phyloP scores from a whole-genome alignment of 1,140 invertebrate species.

The Drosophila kanapiae region DNA sequence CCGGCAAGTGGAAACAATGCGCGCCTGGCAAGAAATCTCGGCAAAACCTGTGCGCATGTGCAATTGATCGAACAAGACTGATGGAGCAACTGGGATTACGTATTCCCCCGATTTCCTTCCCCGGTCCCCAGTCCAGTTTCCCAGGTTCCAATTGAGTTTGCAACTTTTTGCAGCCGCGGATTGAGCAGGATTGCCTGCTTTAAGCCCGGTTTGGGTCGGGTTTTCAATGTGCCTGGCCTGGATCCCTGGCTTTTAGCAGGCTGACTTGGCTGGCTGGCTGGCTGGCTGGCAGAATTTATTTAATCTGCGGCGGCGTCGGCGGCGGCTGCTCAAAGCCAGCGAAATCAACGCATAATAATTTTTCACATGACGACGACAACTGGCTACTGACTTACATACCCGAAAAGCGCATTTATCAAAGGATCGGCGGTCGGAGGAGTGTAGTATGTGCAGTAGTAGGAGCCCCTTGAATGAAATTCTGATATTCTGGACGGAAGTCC shows the following conservation, averaged over 20 bases:
- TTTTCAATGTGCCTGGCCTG: constrained; percentile 8
- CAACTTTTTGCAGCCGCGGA: constrained; percentile 72
- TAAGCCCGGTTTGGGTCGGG: constrained; percentile 19
- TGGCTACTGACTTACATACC: constrained; percentile 83
- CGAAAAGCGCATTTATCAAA: constrained; percentile 83
- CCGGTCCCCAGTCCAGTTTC: constrained; percentile 11
- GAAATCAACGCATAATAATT: constrained; percentile 78
- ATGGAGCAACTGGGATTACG: constrained; percentile 84
- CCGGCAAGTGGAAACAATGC: constrained; percentile 67
- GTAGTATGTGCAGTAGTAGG: background rate
- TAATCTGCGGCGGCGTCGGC: constrained; percentile 81
- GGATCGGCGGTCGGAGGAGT: constrained; percentile 16
- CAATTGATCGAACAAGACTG: constrained; percentile 85
- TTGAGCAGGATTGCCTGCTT: constrained; percentile 50
- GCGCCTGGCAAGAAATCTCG: constrained; percentile 32
- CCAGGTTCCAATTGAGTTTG: constrained; percentile 80
- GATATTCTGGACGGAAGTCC: constrained; percentile 50
- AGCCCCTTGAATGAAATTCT: constrained; percentile 65
- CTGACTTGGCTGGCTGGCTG: constrained; percentile 29
- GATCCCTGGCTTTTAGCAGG: constrained; percentile 20
- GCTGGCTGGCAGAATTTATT: constrained; percentile 78
- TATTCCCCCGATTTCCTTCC: constrained; percentile 27
- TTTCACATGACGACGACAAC: constrained; percentile 75
- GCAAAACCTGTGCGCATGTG: constrained; percentile 79
- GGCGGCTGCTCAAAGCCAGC: constrained; percentile 72